Evolutionary conservation across 1,140 invertebrate species (phyloP).

Genomic region (Vanessa atalanta): DNA sequence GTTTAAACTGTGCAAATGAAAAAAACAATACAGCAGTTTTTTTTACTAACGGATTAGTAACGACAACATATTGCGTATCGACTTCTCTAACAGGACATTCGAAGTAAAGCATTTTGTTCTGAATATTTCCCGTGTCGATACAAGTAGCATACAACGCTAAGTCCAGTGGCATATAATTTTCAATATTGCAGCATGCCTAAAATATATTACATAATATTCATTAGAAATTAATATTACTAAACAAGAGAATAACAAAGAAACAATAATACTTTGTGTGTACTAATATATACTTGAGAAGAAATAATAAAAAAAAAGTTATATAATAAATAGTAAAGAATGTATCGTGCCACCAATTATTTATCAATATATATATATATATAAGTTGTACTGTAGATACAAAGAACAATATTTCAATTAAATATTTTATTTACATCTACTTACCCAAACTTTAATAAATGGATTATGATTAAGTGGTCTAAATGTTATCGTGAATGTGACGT

Average conservation of each 20-base stretch:
- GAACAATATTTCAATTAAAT: background rate
- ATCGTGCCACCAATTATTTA: too few relatives aligned
- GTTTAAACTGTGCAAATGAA: too few relatives aligned
- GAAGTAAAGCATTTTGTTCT: conserved; percentile 60
- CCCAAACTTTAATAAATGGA: conserved; percentile 75
- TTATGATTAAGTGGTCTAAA: conserved; percentile 65
- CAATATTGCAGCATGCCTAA: conserved; percentile 71
- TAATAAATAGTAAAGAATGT: too few relatives aligned
- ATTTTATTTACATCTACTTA: conserved; percentile 40
- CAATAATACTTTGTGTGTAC: too few relatives aligned
- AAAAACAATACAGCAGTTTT: background rate
- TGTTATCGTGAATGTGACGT: conserved; percentile 69
- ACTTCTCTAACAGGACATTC: conserved; percentile 69
- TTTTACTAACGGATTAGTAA: conserved; percentile 67
- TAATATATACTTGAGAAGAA: too few relatives aligned
- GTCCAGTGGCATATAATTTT: conserved; percentile 67
- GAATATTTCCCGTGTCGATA: conserved; percentile 59
- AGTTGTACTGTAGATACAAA: too few relatives aligned
- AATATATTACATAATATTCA: conserved; percentile 12
- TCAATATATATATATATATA: too few relatives aligned
- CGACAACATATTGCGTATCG: conserved; percentile 53
- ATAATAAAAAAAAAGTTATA: too few relatives aligned
- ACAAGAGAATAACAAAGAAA: too few relatives aligned
- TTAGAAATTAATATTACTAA: background rate
- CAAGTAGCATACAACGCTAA: conserved; percentile 67